Evolutionary conservation across 2,888 invertebrate species (phyloP), one percentile per base, ranked within the genome.

Genomic region (Pachliopta kotzebuea): DNA sequence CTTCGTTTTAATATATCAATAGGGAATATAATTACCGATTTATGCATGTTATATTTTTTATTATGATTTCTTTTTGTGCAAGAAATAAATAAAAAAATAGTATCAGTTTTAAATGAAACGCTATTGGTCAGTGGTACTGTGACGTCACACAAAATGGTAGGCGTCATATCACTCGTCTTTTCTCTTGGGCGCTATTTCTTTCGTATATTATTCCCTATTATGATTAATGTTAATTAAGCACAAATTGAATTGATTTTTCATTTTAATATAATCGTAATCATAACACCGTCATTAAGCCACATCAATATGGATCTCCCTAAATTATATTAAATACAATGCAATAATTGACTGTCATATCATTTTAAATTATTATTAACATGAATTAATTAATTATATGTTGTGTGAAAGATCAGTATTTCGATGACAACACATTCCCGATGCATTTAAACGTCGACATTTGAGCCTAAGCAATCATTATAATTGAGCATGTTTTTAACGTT

Each of bases 341-440:
- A 56, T 50, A 31, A 55, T 55, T 26, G 2, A 37, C 53, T 17
- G 45, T 31, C 58, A 53, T 50, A 62, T 63, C 53, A 60, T 60
- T n/a, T 45, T 45, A 45, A 45, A 45, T 45, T 24, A 54, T 17
- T 62, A 29, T 60, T 53, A 53, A 31, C 65, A 65, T 65, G 64
- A 56, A 64, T 55, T 37, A 54, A 59, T 18, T 56, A 20, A 45
- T 45, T 20, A 2, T 56, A 29, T 20, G 50, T 58, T 45, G 42
- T 62, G 23, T 56, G 52, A 9, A 42, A 57, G 17, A 63, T 20
- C 56, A 65, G 56, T 61, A 65, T 65, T 63, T 54, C 45, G 53
- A 53, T 56, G 45, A 53, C 2, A 56, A 65, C 68, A 65, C 68
- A 69, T 69, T 69, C 65, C 68, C 57, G 53, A 58, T 45, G 65